Evolutionary conservation across 2,888 invertebrate genomes (phyloP).

Genomic region (Synanthedon formicaeformis): DNA sequence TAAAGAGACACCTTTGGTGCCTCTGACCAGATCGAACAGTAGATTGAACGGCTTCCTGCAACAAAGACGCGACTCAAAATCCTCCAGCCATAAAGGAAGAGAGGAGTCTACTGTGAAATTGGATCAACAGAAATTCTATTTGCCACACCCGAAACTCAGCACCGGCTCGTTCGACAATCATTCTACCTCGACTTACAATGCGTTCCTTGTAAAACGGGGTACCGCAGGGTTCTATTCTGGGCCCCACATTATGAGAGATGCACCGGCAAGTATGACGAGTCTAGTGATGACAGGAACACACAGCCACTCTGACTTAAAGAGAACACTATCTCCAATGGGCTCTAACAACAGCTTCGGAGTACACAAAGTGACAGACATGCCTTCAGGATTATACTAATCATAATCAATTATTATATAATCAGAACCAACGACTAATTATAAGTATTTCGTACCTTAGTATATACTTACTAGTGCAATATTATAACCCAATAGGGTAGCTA

Average conservation of each 20-base stretch:
- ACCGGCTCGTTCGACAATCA: constrained; percentile 42
- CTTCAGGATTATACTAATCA: constrained; percentile 76
- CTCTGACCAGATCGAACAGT: constrained; percentile 41
- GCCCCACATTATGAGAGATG: constrained; percentile 55
- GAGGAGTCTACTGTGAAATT: constrained; percentile 28
- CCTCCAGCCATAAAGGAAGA: constrained; percentile 34
- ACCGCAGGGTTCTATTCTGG: constrained; percentile 77
- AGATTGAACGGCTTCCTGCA: constrained; percentile 19
- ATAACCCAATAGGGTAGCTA: constrained; percentile 24
- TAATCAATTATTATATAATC: constrained; percentile 21
- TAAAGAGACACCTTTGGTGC: constrained; percentile 46
- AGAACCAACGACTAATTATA: constrained; percentile 65
- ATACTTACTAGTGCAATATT: constrained; percentile 60
- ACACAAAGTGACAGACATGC: constrained; percentile 78
- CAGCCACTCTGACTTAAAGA: constrained; percentile 56
- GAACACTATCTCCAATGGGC: constrained; percentile 50
- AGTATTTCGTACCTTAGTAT: constrained; percentile 49
- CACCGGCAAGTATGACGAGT: constrained; percentile 61
- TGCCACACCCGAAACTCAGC: constrained; percentile 41
- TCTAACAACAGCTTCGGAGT: constrained; percentile 51
- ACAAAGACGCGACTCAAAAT: constrained; percentile 36
- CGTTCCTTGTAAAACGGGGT: constrained; percentile 73
- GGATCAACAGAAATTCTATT: constrained; percentile 46
- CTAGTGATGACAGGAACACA: constrained; percentile 54
- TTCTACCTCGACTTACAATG: constrained; percentile 35